A percentile compares a stretch with the other conserved stretches of the same genome.
These are phyloP conservation scores for Clusia tigrina DNA, from an alignment of 2,888 invertebrate species.

Conservation along the genomic window DNA sequence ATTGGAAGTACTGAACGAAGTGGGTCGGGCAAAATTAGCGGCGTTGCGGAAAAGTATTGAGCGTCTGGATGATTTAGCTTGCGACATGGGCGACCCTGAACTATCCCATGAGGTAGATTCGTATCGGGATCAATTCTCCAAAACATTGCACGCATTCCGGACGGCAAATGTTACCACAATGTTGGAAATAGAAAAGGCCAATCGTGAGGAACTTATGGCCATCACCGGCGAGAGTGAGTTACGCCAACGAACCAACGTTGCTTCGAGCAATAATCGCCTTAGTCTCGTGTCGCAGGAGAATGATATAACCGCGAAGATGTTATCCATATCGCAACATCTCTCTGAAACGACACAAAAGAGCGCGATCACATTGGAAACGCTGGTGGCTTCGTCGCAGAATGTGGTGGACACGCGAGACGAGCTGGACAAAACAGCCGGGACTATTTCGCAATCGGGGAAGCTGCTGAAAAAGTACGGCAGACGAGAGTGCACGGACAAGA, in stretches of 20 bases:
- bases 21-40: slow-evolving; percentile 76
- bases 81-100: slow-evolving; percentile 71
- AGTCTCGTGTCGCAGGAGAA: slow-evolving; percentile 63
- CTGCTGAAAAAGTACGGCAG: slow-evolving; percentile 92
- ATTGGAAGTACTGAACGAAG: slow-evolving; percentile 77
- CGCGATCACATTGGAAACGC: slow-evolving; percentile 81
- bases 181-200: slow-evolving; percentile 79
- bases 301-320: slow-evolving; percentile 84
- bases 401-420: slow-evolving; percentile 83
- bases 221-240: slow-evolving; percentile 68
- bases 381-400: slow-evolving; percentile 75
- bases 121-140: slow-evolving; percentile 75
- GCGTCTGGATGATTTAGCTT: slow-evolving; percentile 73
- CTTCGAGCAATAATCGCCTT: slow-evolving; percentile 69
- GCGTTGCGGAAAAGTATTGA: slow-evolving; percentile 75
- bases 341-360: slow-evolving; percentile 88
- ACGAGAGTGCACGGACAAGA: slow-evolving; percentile 94
- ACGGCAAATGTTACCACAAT: slow-evolving; percentile 82
- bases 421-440: slow-evolving; percentile 83
- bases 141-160: slow-evolving; percentile 78
- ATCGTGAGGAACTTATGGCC: slow-evolving; percentile 75
- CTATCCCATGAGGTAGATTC: slow-evolving; percentile 73
- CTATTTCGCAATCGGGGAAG: slow-evolving; percentile 88
- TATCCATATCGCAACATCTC: slow-evolving; percentile 84
- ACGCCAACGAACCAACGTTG: slow-evolving; percentile 66